Conservation (phyloP, 2,888 invertebrate species). For the Harpagoxenus sublaevis region DNA sequence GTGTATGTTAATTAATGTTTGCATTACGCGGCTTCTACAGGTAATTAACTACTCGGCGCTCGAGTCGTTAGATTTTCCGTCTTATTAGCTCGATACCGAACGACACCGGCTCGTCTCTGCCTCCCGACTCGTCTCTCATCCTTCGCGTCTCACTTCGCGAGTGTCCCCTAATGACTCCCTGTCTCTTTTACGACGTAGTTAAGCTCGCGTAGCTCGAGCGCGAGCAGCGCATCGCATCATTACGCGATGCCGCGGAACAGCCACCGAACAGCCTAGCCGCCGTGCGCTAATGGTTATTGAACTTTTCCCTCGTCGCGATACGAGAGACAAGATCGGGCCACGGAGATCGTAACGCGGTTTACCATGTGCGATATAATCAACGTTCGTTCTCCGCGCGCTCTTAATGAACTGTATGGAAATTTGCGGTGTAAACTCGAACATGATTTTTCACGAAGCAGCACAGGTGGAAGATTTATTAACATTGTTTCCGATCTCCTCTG, state of each 20-base stretch:
- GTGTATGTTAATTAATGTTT: constrained; percentile 74
- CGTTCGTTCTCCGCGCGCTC: constrained; percentile 4
- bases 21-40: constrained; percentile 66
- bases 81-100: constrained; percentile 62
- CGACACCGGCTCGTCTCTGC: neutral
- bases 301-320: constrained; percentile 26
- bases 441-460: constrained; percentile 15
- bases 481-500: neutral
- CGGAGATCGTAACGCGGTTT: constrained; percentile 29
- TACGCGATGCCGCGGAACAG: constrained; percentile 46
- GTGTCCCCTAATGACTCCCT: constrained; percentile 56
- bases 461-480: neutral
- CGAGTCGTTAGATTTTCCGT: constrained; percentile 66
- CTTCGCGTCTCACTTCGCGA: constrained; percentile 23
- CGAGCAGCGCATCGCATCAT: constrained; percentile 28
- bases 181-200: constrained; percentile 62
- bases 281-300: constrained; percentile 52
- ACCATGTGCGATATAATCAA: constrained; percentile 37
- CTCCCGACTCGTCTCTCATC: constrained; percentile 10
- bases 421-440: constrained; percentile 18
- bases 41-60: constrained; percentile 70
- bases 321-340: constrained; percentile 23
- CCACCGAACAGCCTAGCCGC: neutral
- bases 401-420: constrained; percentile 34
- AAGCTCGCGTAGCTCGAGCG: constrained; percentile 38